Conservation (phyloP, 2,113 vertebrate species). For the Gavialis gangeticus region DNA sequence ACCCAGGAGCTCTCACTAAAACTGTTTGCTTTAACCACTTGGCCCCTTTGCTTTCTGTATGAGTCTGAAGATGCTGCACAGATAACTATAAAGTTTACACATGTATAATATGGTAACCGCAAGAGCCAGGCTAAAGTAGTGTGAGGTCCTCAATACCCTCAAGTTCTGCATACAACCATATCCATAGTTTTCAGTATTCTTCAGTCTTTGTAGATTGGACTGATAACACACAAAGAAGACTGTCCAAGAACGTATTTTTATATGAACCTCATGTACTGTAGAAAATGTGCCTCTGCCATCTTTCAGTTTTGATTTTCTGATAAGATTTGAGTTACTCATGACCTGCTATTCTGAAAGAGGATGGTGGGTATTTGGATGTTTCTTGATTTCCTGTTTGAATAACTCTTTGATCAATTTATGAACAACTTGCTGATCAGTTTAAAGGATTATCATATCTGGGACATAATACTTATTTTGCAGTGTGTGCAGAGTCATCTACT, state of each 20-base stretch:
- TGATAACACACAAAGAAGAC: background rate
- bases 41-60: background rate
- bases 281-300: constrained; percentile 24
- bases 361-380: background rate
- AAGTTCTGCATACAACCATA: constrained; percentile 60
- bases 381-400: constrained; percentile 32
- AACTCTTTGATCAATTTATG: background rate
- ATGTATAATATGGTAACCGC: background rate
- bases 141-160: background rate
- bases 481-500: background rate
- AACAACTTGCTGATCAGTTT: constrained; percentile 9
- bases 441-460: background rate
- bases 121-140: constrained; percentile 26
- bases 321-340: background rate
- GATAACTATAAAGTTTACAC: constrained; percentile 23
- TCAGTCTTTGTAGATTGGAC: background rate
- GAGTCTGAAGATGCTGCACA: rapidly evolving
- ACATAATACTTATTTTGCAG: background rate
- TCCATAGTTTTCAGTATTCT: constrained; percentile 32
- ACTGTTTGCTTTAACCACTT: background rate
- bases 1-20: background rate
- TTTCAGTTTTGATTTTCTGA: constrained; percentile 41
- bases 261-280: constrained; percentile 61
- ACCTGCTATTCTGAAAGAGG: background rate
- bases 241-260: constrained; percentile 66